Conservation (phyloP, 2,113 vertebrate species). For the Monopterus albus region DNA sequence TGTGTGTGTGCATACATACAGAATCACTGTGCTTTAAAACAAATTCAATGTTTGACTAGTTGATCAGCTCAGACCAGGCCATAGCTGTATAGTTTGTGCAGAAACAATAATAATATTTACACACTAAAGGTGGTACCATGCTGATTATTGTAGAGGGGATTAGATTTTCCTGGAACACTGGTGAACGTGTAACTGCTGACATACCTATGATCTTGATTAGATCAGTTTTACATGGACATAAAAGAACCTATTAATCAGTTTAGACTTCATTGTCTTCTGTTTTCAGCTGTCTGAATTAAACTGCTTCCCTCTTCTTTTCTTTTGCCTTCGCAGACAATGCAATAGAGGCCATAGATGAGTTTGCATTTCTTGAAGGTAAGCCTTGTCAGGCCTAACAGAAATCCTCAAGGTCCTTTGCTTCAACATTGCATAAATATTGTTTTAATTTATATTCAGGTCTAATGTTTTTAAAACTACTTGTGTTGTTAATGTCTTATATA, state of each 20-base stretch:
- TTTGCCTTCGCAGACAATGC: slow-evolving; percentile 87
- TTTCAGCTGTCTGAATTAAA: neutral
- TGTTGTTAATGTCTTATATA: neutral
- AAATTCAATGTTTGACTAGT: no score
- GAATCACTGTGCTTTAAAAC: neutral
- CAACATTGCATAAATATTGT: neutral
- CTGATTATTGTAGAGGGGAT: neutral
- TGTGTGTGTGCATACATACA: neutral
- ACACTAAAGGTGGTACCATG: no score
- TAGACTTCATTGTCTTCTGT: neutral
- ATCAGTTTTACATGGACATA: neutral
- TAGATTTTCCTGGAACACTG: neutral
- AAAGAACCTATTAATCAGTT: neutral
- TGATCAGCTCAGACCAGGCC: neutral
- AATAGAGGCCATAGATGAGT: slow-evolving; percentile 95
- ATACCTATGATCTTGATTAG: neutral
- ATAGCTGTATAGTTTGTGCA: neutral
- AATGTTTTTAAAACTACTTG: neutral
- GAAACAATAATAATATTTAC: neutral
- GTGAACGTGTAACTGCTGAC: neutral
- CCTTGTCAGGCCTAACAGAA: neutral
- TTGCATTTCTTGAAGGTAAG: slow-evolving; percentile 96
- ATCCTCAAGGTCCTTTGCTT: neutral
- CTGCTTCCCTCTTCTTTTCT: slow-evolving; percentile 15
- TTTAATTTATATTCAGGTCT: no score